Evolutionary conservation across 2,888 invertebrate genomes (phyloP), one percentile per base, ranked within the genome.

Genomic region (Meganola albula): DNA sequence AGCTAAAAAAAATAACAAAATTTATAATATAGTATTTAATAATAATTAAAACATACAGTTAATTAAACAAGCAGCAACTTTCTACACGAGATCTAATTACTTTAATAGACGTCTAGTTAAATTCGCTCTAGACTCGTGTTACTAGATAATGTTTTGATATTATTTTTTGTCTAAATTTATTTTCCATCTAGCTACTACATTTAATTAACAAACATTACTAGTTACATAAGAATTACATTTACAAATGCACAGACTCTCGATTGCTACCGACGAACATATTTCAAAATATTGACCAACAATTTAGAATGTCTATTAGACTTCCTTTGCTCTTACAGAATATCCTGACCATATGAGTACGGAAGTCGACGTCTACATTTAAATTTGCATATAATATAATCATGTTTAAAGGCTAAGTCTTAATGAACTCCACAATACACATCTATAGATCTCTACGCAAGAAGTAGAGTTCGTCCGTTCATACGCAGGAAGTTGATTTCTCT

Each of bases 291-390:
- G 46, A 50, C 42, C 39, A 48, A 42, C 34, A 30, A 47, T 42
- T 51, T 47, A 48, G 36, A 30, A 38, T 35, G 50, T 61, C 55
- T 58, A 34, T 10, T 31, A 43, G 44, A 62, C 60, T 55, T 58
- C 62, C 62, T 53, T 34, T 20, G 34, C 9, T 25, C 32, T 56
- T 58, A 45, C 60, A 37, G 46, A 48, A 58, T 48, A 46, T 58
- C 49, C 48, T 55, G 43, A 39, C 22, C n/a, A 20, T 40, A 40
- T 41, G 41, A 45, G 46, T 55, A 43, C 43, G 46, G 53, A 52
- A 46, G 35, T 39, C 39, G 28, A 10, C 25, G 31, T 40, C 34
- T 29, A 39, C 40, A 46, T 52, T 34, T 35, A 31, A 35, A 32
- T 52, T 37, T 40, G 39, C 39, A 40, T 39, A 40, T 12, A n/a